Percentiles rank a stretch among this genome's conserved stretches.
These are phyloP conservation scores for Zygothrica quintamaculata DNA, from an alignment of 2,888 invertebrate species.

Conservation along the genomic window DNA sequence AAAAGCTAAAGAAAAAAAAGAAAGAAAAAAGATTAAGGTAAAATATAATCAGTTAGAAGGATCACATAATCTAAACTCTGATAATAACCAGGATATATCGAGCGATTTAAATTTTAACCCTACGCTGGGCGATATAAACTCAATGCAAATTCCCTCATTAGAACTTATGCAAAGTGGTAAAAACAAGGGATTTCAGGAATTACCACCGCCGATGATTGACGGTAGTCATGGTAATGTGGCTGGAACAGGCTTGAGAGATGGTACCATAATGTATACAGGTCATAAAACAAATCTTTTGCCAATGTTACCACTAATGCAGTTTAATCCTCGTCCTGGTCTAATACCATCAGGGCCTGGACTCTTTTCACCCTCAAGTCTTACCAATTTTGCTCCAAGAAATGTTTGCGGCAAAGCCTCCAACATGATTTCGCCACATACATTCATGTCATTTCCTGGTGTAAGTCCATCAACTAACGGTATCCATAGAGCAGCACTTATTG, in stretches of 20 bases:
- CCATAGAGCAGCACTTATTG: constrained; percentile 9
- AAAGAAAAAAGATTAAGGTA: constrained; percentile 68
- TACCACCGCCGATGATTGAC: not conserved
- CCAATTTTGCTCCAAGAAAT: constrained; percentile 49
- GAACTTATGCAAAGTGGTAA: too few relatives aligned
- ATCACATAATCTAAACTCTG: too few relatives aligned
- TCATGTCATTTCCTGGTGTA: constrained; percentile 40
- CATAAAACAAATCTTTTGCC: constrained; percentile 76
- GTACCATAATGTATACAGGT: constrained; percentile 25
- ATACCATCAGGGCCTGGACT: constrained; percentile 86
- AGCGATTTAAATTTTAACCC: not conserved
- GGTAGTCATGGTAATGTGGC: constrained; percentile 10
- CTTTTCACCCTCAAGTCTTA: constrained; percentile 82
- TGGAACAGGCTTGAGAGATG: constrained; percentile 1
- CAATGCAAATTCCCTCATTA: constrained; percentile 2
- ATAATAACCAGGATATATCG: constrained; percentile 5
- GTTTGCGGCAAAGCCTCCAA: constrained; percentile 3
- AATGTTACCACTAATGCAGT: constrained; percentile 82
- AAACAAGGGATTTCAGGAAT: not conserved
- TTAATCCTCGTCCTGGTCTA: constrained; percentile 86
- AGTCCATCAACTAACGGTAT: constrained; percentile 4
- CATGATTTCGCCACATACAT: constrained; percentile 45
- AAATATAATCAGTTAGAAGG: constrained; percentile 35
- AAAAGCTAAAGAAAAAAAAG: constrained; percentile 70
- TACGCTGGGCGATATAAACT: too few relatives aligned